These are phyloP conservation scores for Pyxicephalus adspersus DNA, from an alignment of 2,113 vertebrate genomes.

Conservation along the genomic window DNA sequence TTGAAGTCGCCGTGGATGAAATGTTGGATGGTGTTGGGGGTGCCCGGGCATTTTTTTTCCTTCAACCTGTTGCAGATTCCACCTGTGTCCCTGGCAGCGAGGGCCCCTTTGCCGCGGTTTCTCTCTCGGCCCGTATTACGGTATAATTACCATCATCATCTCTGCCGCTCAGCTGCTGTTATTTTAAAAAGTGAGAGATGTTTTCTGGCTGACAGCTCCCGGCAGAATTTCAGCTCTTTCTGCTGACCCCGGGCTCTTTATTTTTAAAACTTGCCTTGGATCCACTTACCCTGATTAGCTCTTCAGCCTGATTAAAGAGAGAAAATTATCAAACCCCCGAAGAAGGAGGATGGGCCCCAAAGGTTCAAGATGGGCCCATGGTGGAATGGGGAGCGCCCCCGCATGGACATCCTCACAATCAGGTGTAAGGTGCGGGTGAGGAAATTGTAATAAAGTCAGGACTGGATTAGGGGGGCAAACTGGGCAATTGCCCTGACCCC, in stretches of 20 bases:
- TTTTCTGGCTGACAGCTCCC: slow-evolving; percentile 44
- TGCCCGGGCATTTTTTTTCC: neutral
- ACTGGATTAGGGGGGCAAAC: too few relatives aligned
- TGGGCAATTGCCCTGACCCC: too few relatives aligned
- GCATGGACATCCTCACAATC: too few relatives aligned
- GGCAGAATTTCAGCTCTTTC: slow-evolving; percentile 53
- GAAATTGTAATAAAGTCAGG: too few relatives aligned
- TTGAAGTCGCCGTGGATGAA: neutral
- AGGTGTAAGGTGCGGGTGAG: too few relatives aligned
- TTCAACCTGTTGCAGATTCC: neutral
- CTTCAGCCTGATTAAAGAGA: slow-evolving; percentile 18
- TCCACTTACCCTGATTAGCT: slow-evolving; percentile 50
- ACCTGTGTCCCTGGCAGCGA: neutral
- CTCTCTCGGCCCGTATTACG: slow-evolving; percentile 5
- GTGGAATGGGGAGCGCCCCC: too few relatives aligned
- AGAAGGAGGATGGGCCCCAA: neutral
- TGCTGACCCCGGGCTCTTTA: slow-evolving; percentile 51
- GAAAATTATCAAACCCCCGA: neutral
- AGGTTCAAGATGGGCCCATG: neutral
- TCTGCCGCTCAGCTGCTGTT: slow-evolving; percentile 52
- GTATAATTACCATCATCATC: slow-evolving; percentile 49
- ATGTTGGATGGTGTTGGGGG: neutral
- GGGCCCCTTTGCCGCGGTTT: neutral
- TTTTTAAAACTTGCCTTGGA: slow-evolving; percentile 51
- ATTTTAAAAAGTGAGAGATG: slow-evolving; percentile 55